Evolutionary conservation across 1,140 invertebrate genomes (phyloP), one percentile per base, ranked within the genome.

Genomic region (Chionoecetes opilio): DNA sequence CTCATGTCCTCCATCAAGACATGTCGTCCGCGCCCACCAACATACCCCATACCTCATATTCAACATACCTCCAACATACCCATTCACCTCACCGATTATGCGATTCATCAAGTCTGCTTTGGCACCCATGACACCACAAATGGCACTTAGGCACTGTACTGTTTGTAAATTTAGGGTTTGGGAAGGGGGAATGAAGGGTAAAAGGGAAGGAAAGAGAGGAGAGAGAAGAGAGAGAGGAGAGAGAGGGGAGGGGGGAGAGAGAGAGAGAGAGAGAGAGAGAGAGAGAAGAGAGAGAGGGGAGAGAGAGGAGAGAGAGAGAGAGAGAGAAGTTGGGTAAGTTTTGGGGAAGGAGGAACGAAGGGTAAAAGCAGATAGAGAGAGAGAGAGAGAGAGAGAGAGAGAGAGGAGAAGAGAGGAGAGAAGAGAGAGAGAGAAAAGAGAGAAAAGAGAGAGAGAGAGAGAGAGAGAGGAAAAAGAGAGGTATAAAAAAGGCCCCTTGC

Each of bases 101-200:
- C 82, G 92, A 93, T 93, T 93, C 82, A 93, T 93, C 92, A 93
- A 93, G 92, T 93, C 82, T 86, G 37, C 85, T 38, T n/a, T 46
- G 92, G 82, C 92, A 93, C 31, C 92, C 82, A 46, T n/a, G 85
- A 37, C 82, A 32, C 92, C 92, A 93, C 85, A 93, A 93, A 84
- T 75, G 82, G 92, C 38, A 29, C 41, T 38, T 26, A 32, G 32
- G 37, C 37, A 29, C 29, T 8, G 92, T 31, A 93, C 86, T 93
- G 92, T 93, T 93, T 93, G 92, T 93, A 93, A 93, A 93, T 93
- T 35, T 86, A 32, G 63, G 63, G 63, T 38, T 32, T 17, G n/a
- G 29, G 31, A 63, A 9, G 11, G 2, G 46, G 46, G 46, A 14
- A 53, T 14, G 46, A 17, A 53, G 46, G 46, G 46, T 53, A 17